Base-by-base conservation (phyloP, 2,797 vertebrate genomes). In the Valencia hispanica region DNA sequence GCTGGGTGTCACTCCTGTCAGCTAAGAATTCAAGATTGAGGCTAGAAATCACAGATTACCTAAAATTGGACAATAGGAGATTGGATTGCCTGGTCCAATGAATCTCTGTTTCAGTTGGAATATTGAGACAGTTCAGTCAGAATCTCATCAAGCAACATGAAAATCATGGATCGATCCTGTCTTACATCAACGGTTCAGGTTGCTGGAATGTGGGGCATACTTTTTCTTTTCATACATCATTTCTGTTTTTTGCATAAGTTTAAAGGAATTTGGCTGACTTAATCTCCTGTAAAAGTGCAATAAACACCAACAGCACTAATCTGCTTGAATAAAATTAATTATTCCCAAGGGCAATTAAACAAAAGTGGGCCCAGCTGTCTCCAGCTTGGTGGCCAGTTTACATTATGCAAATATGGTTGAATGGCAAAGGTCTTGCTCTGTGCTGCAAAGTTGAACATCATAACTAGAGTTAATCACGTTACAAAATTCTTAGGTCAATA, bases 331-430 rank as follows among this genome's bases (percentile, higher is more conserved):
- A 71, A 70, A 85, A 69, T 70, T 91, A 91, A 91, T 89, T 89
- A 88, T 92, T 81, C 91, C 82, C 88, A 91, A 91, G 88, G 91
- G 87, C 86, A 91, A 92, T 91, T n/a, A n/a, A 89, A 89, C 87
- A 89, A 72, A 78, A 81, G 74, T 87, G 74, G 70, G 80, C 86
- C 91, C 89, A 91, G 88, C 88, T 91, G 88, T 92, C 89, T 85
- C 80, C 85, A 90, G 86, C 91, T 87, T 72, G 36, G 75, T 86
- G 88, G 80, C 84, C 89, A 88, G 89, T 92, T 93, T 91, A 88
- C 87, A 88, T 93, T 92, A 92, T 94, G 92, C 89, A 93, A 93
- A 93, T 88, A 84, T 89, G 84, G 81, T 90, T 87, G 90, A 84
- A 71, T 41, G 85, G 80, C 79, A 86, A 87, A 76, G 79, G 91